A percentile compares a stretch with the other conserved stretches of the same genome.
Evolutionary conservation across 1,140 invertebrate genomes (phyloP).

Genomic region (Drosophila parabipectinata): DNA sequence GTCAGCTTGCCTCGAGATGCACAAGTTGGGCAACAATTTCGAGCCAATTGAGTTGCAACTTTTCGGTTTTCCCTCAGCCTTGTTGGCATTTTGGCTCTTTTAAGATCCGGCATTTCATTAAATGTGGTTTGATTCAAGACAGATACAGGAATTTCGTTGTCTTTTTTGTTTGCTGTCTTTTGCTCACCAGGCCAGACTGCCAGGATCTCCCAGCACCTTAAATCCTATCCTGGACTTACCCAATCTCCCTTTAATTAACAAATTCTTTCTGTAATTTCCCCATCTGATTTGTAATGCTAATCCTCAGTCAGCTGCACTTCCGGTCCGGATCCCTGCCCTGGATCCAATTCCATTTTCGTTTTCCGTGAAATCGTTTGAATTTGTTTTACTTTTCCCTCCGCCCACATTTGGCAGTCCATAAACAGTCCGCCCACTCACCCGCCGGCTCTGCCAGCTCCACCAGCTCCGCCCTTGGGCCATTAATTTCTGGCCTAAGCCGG

Average conservation of each 20-base stretch:
- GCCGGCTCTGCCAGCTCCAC: background rate
- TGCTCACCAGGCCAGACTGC: too few species aligned
- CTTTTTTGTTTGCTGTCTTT: too few species aligned
- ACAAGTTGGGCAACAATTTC: constrained; percentile 39
- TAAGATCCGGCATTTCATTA: background rate
- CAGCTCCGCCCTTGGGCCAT: constrained; percentile 23
- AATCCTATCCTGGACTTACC: background rate
- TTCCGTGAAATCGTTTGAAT: constrained; percentile 40
- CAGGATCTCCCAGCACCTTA: background rate
- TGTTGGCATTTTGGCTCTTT: background rate
- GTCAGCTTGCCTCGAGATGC: constrained; percentile 46
- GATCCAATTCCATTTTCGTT: constrained; percentile 41
- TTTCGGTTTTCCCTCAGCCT: constrained; percentile 4
- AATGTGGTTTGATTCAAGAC: background rate
- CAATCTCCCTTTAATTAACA: constrained; percentile 36
- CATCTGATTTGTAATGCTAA: constrained; percentile 43
- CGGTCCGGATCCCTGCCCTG: constrained; percentile 20
- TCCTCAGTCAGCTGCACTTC: constrained; percentile 28
- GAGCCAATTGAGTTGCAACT: constrained; percentile 44
- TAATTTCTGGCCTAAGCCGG: constrained; percentile 46
- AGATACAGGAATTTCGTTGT: background rate
- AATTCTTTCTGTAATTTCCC: constrained; percentile 34
- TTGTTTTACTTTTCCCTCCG: constrained; percentile 38
- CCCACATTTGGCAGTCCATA: constrained; percentile 44
- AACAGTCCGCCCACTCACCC: constrained; percentile 4